Base-by-base conservation (phyloP, 1,140 invertebrate species). In the Pantala flavescens region DNA sequence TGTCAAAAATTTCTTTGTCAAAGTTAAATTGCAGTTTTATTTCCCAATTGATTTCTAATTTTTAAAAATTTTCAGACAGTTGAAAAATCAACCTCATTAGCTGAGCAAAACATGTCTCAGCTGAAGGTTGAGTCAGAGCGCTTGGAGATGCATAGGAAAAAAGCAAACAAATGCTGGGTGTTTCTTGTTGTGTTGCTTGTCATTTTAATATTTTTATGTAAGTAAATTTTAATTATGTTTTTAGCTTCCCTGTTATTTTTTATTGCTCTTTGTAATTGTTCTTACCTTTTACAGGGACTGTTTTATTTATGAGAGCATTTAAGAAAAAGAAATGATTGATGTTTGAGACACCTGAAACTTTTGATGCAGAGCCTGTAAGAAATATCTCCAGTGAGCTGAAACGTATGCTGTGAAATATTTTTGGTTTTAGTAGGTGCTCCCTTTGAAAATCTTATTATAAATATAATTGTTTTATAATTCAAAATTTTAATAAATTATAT, bases 141-240 rank as follows among this genome's bases (percentile, higher is more conserved):
- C 80, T 83, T 98, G 24, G 88, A 91, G 79, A 91, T 92, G 76
- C 94, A 95, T 81, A 95, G 92, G 23, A 88, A 89, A 77, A 90
- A 91, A 76, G 91, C 91, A 0, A 97, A 93, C 87, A 94, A 94
- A 80, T 97, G 95, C 83, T 97, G 94, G 93, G 88, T 97, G 75
- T 96, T 94, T 94, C 80, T 96, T 10, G 92, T 96, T 89, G 84
- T 98, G 71, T 86, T 88, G 21, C 84, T 94, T 76, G 94, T 97
- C 24, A 86, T 94, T 78, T 83, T 90, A 72, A 90, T 93, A 76
- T 98, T 97, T 84, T 90, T 97, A 75, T 92, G 92, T 94, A 84
- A 88, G 90, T 63, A 63, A 19, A 63, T 63, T 63, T 63, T 16
- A 3, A 7, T 7, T 5, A 7, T 63, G 3, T 63, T 63, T 19